These are phyloP conservation scores for Hippolais icterina DNA, from an alignment of 2,113 vertebrate genomes.

Conservation along the genomic window DNA sequence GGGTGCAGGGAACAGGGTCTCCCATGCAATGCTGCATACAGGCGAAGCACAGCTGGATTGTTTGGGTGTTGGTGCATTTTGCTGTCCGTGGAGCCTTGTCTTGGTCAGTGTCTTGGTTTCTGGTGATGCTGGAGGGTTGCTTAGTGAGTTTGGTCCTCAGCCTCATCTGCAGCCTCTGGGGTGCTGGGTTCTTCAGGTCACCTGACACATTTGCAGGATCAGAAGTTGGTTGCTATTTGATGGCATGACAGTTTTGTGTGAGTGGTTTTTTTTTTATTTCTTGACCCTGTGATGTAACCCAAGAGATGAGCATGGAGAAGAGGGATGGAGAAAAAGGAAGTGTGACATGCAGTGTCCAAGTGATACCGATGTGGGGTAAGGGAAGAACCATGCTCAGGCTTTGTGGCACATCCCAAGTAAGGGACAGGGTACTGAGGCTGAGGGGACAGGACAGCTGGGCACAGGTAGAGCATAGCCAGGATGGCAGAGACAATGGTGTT, in stretches of 20 bases:
- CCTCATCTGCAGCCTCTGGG: fast-evolving
- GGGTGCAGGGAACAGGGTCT: fast-evolving
- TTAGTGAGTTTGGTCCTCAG: not conserved
- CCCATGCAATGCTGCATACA: fast-evolving
- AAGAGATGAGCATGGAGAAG: fast-evolving
- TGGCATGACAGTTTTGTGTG: not conserved
- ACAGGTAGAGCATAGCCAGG: not conserved
- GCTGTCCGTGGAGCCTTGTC: not conserved
- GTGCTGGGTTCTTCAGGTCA: fast-evolving
- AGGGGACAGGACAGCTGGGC: not conserved
- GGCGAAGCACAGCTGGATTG: fast-evolving
- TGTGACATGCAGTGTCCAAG: not conserved
- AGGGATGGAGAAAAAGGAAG: not conserved
- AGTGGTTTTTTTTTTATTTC: not conserved
- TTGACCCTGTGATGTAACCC: fast-evolving
- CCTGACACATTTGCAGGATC: fast-evolving
- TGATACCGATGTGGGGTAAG: fast-evolving
- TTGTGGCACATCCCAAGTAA: not conserved
- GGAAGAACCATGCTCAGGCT: not conserved
- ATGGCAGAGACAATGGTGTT: not conserved
- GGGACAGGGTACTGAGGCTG: not conserved
- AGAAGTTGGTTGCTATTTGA: not conserved
- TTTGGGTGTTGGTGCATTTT: not conserved
- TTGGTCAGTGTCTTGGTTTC: not conserved
- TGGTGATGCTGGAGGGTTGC: not conserved